These are phyloP conservation scores for Daubentonia madagascariensis DNA, from an alignment of 2,113 vertebrate species.

Conservation along the genomic window DNA sequence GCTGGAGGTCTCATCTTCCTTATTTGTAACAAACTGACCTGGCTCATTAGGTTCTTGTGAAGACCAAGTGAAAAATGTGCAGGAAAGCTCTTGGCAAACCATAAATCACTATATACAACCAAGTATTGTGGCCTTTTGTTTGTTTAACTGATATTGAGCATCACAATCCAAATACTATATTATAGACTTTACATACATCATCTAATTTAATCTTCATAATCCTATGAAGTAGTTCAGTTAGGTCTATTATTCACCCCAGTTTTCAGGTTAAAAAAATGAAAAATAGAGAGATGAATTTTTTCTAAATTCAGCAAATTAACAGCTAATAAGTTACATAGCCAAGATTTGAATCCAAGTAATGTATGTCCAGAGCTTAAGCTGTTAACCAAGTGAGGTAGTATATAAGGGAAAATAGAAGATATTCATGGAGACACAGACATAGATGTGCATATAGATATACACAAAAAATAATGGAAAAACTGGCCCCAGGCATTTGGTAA, in stretches of 20 bases:
- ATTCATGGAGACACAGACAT: neutral
- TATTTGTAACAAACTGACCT: neutral
- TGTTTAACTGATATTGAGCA: neutral
- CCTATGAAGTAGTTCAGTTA: neutral
- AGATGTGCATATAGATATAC: neutral
- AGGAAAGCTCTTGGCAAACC: neutral
- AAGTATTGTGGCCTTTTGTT: neutral
- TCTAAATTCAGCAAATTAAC: neutral
- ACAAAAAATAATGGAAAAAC: neutral
- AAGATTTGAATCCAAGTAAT: neutral
- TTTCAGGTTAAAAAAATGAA: neutral
- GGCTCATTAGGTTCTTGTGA: neutral
- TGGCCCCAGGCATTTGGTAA: conserved; percentile 25
- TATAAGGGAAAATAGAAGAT: neutral
- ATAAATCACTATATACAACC: no score
- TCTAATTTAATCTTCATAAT: neutral
- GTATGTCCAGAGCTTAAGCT: neutral
- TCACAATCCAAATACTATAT: neutral
- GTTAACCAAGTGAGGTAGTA: neutral
- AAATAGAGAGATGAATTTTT: neutral
- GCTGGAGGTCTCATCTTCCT: neutral
- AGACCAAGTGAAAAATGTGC: neutral
- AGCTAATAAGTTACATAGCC: neutral
- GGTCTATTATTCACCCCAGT: neutral
- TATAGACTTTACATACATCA: neutral